phyloP scores from a whole-genome alignment of 2,113 vertebrate genomes.

The Thryonomys swinderianus region DNA sequence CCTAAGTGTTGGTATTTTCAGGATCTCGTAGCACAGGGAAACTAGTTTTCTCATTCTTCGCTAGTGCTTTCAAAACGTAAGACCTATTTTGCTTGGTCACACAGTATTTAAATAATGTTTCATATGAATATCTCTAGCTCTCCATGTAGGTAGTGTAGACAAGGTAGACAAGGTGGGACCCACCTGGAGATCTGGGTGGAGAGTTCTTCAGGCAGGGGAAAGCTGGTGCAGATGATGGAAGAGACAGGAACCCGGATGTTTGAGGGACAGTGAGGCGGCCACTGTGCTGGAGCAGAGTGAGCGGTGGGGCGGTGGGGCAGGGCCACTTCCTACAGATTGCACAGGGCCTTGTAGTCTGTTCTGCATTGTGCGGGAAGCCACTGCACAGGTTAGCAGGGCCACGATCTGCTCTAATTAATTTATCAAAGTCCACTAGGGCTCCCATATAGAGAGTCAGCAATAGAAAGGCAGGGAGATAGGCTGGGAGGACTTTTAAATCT shows the following conservation, averaged over 20 bases:
- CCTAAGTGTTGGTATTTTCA: neutral
- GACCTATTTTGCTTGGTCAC: neutral
- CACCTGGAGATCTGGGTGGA: neutral
- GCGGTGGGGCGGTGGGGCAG: neutral
- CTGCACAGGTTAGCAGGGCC: neutral
- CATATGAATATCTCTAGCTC: neutral
- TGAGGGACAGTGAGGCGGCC: neutral
- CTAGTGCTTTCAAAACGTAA: neutral
- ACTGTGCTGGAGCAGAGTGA: neutral
- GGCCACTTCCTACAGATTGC: neutral
- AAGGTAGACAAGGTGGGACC: neutral
- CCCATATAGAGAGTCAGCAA: neutral
- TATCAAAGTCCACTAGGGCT: conserved; percentile 1
- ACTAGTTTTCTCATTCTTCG: neutral
- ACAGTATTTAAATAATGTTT: neutral
- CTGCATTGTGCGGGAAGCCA: neutral
- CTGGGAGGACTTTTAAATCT: neutral
- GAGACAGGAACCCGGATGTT: neutral
- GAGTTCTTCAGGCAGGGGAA: neutral
- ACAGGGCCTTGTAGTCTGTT: neutral
- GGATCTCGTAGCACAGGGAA: neutral
- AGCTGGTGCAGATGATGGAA: neutral
- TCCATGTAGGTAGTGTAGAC: neutral
- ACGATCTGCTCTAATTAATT: neutral
- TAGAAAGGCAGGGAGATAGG: neutral